Evolutionary conservation across 2,888 invertebrate species (phyloP), one percentile per base, ranked within the genome.

Genomic region (Spisula subtruncata): DNA sequence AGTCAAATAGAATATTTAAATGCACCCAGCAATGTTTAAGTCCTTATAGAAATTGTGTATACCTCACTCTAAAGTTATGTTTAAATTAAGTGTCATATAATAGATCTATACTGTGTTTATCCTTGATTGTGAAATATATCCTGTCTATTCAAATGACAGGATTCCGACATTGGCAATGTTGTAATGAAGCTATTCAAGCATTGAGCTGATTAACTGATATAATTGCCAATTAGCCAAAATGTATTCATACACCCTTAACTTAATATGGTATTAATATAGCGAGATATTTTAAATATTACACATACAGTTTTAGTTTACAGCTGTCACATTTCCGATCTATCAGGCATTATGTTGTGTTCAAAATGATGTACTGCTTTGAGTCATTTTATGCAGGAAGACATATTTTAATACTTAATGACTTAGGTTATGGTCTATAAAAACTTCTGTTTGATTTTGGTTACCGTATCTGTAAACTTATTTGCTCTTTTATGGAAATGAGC

Each of bases 221-320:
- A 66, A 83, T 66, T 83, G 60, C 46, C 82, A 66, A 83, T 83
- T 83, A 83, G 75, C 75, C 75, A 75, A 75, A 32, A 32, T 75
- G 35, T 35, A 25, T 66, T 66, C 60, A 25, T 66, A 66, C 60
- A 25, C 25, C 60, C 25, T 25, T 10, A 66, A n/a, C 25, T 66
- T n/a, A 66, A n/a, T 66, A 66, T 66, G 60, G 25, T 66, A 66
- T 66, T 25, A 66, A 25, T 60, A 25, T n/a, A 66, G 20, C 8
- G 25, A 25, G 60, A n/a, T 25, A 5, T 25, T n/a, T 66, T 20
- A 66, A 66, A 25, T 25, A 66, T 66, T 8, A 51, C 1, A 16
- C 14, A 51, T 51, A 51, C 4, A 16, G 51, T 48, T 12, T 48
- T 48, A 12, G 48, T 51, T 51, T 51, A 51, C 16, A 16, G 51